These are phyloP conservation scores for Cryptocheilus praepositus DNA, from an alignment of 2,888 invertebrate species.

Conservation along the genomic window DNA sequence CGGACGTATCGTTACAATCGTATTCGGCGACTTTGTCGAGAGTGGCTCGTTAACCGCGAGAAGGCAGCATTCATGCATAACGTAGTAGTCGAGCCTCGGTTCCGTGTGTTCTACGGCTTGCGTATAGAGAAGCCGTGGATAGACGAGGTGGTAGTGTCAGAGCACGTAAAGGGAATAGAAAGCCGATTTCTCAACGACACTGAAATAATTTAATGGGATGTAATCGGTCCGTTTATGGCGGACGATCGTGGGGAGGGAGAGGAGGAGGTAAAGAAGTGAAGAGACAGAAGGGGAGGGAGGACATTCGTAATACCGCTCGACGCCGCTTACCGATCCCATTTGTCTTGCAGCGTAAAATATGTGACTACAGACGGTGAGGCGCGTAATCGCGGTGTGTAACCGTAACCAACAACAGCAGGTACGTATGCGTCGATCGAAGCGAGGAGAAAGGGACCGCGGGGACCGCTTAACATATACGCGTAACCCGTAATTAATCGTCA, in stretches of 20 bases:
- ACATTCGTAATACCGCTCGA: slow-evolving; percentile 44
- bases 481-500: slow-evolving; percentile 58
- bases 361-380: slow-evolving; percentile 22
- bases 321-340: slow-evolving; percentile 45
- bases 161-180: slow-evolving; percentile 55
- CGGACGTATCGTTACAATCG: slow-evolving; percentile 1
- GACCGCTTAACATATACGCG: slow-evolving; percentile 36
- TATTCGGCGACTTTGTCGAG: slow-evolving; percentile 5
- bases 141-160: slow-evolving; percentile 8
- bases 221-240: slow-evolving; percentile 44
- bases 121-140: slow-evolving; percentile 13
- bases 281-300: slow-evolving; percentile 1
- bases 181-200: slow-evolving; percentile 61
- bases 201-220: slow-evolving; percentile 60
- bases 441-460: slow-evolving; percentile 15
- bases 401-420: slow-evolving; percentile 4
- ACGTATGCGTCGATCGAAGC: slow-evolving; percentile 1
- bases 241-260: slow-evolving; percentile 7
- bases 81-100: slow-evolving; percentile 21
- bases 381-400: slow-evolving; percentile 49
- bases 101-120: neutral
- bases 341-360: slow-evolving; percentile 36
- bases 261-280: slow-evolving; percentile 1
- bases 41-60: slow-evolving; percentile 62
- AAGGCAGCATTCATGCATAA: slow-evolving; percentile 59